Evolutionary conservation across 2,888 invertebrate species (phyloP), one percentile per base, ranked within the genome.

Genomic region (Meteorus colon): DNA sequence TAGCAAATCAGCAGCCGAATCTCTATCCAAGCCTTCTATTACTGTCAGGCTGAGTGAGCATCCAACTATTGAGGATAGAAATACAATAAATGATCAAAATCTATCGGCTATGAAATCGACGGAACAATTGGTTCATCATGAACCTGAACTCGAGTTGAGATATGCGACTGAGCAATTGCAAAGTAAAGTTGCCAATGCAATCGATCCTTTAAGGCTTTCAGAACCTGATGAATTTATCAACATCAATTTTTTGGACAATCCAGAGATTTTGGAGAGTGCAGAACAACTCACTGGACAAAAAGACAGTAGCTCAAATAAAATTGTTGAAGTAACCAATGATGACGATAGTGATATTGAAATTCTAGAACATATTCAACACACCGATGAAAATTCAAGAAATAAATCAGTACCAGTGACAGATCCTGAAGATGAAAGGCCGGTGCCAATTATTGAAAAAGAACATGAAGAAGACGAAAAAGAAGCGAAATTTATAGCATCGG

Each of bases 341-440:
- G 84, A 85, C 0, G 89, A 89, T 48, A 89, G 89, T 69, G 89
- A 89, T 45, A 84, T 89, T 24, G 89, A 89, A 68, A 88, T 89
- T 14, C 51, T 85, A 45, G 81, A 82, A 59, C 77, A 79, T 24
- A 79, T 80, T 45, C 75, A 67, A 3, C 62, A 34, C 4, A 31
- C 65, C n/a, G 70, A 4, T 0, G 67, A 76, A 10, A 75, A 66
- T n/a, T 71, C 73, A 48, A 72, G 62, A 3, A 12, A 10, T 1
- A 71, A 79, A 48, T n/a, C 48, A 0, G 12, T 34, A 29, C 45
- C 29, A 16, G 71, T 4, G 45, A 48, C 19, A 1, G 8, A 37
- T 8, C 62, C 31, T 19, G 31, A 63, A 2, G 62, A 29, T 5
- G 74, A 73, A 45, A 34, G n/a, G n/a, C 4, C 68, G 1, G 66